These are phyloP conservation scores for Clinocottus analis DNA, from an alignment of 2,113 vertebrate genomes.

Conservation along the genomic window DNA sequence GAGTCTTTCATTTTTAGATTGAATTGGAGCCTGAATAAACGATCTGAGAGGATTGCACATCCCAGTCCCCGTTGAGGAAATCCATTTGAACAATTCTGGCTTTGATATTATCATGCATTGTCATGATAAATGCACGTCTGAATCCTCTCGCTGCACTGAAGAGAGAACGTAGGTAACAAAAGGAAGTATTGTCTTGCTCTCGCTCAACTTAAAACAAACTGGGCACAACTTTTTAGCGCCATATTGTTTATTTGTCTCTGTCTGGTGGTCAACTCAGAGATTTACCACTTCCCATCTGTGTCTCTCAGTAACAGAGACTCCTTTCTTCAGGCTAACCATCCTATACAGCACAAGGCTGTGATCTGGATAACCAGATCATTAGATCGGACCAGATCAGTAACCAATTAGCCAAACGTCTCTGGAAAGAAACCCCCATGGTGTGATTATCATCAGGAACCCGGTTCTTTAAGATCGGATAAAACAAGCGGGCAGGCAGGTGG, in stretches of 20 bases:
- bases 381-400: slow-evolving; percentile 48
- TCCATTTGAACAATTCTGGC: slow-evolving; percentile 50
- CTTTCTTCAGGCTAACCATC: slow-evolving; percentile 47
- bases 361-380: slow-evolving; percentile 43
- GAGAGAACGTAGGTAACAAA: neutral
- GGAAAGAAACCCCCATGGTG: slow-evolving; percentile 10
- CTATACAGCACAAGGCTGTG: slow-evolving; percentile 29
- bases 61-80: slow-evolving; percentile 46
- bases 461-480: neutral
- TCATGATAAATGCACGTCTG: slow-evolving; percentile 53
- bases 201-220: slow-evolving; percentile 10
- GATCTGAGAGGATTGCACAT: slow-evolving; percentile 52
- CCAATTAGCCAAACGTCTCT: slow-evolving; percentile 41
- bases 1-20: slow-evolving; percentile 58
- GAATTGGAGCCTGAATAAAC: slow-evolving; percentile 63
- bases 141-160: slow-evolving; percentile 31
- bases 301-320: slow-evolving; percentile 29
- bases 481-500: neutral
- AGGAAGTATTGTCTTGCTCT: slow-evolving; percentile 8
- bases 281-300: slow-evolving; percentile 45
- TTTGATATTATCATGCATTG: slow-evolving; percentile 61
- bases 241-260: slow-evolving; percentile 62
- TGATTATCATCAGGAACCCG: neutral
- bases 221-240: slow-evolving; percentile 48
- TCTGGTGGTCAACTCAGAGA: slow-evolving; percentile 22